Evolutionary conservation across 2,888 invertebrate genomes (phyloP).

Genomic region (Ischnura elegans): DNA sequence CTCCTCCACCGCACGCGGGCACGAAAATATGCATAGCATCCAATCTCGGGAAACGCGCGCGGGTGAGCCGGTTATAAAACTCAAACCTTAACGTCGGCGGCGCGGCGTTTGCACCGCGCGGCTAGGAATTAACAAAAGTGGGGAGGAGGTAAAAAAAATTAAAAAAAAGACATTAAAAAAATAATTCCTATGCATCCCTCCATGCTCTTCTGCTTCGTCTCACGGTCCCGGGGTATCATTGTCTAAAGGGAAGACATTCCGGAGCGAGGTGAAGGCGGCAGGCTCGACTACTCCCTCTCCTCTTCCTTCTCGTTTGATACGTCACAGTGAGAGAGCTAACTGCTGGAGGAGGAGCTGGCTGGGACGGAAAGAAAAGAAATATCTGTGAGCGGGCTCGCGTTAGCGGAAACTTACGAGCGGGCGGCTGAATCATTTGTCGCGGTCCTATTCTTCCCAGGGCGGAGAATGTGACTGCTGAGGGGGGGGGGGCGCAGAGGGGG

Average conservation of each 20-base stretch:
- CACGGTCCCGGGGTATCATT: not conserved
- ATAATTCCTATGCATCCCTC: not conserved
- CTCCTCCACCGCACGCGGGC: not conserved
- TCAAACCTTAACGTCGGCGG: too few species aligned
- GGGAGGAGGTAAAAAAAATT: not conserved
- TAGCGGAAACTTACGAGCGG: constrained; percentile 12
- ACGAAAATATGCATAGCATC: not conserved
- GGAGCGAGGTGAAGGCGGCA: too few species aligned
- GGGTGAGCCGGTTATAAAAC: not conserved
- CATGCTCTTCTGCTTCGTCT: not conserved
- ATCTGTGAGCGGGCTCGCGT: not conserved
- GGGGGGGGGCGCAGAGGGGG: too few species aligned
- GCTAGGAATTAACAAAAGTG: not conserved
- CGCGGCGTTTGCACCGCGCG: not conserved
- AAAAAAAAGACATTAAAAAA: not conserved
- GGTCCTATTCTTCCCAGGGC: constrained; percentile 5
- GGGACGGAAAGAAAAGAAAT: not conserved
- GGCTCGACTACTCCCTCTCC: not conserved
- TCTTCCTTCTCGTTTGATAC: not conserved
- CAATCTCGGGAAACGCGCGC: not conserved
- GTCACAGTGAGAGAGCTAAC: not conserved
- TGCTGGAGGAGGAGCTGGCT: not conserved
- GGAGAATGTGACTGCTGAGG: not conserved
- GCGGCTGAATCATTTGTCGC: constrained; percentile 6
- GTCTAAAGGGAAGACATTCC: not conserved